Conservation (phyloP, 37 sponge, comb jelly and placozoan species). For the Eunapius fragilis region DNA sequence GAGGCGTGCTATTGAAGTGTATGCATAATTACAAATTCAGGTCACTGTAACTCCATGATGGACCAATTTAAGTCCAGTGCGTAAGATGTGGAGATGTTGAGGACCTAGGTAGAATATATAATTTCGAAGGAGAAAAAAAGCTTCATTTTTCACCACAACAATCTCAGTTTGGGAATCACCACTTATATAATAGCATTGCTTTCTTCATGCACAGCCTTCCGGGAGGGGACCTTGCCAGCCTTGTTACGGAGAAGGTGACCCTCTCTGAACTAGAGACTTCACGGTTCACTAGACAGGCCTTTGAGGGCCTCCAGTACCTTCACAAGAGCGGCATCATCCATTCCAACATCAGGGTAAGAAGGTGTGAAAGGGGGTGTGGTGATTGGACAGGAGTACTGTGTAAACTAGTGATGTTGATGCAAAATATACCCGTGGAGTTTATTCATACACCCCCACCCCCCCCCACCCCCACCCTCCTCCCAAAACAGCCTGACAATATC, state of each 20-base stretch:
- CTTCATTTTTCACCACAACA: too few species aligned
- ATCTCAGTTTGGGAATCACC: too few species aligned
- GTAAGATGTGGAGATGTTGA: too few species aligned
- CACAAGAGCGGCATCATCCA: conserved; percentile 49
- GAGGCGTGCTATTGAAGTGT: too few species aligned
- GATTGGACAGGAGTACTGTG: background rate
- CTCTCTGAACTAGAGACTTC: conserved; percentile 37
- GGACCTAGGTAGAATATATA: too few species aligned
- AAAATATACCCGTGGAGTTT: too few species aligned
- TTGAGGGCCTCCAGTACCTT: conserved; percentile 63
- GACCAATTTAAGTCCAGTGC: too few species aligned
- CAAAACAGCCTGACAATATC: conserved; percentile 47
- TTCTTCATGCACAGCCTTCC: conserved; percentile 15
- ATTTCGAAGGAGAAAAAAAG: too few species aligned
- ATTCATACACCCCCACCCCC: background rate
- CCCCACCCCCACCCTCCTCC: background rate
- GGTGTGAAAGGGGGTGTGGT: background rate
- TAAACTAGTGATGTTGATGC: too few species aligned
- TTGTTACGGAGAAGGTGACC: background rate
- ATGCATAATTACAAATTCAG: too few species aligned
- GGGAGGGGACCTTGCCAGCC: conserved; percentile 26
- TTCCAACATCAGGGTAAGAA: conserved; percentile 51
- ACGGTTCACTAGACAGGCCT: conserved; percentile 23
- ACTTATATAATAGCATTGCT: too few species aligned
- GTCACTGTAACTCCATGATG: too few species aligned